These are phyloP conservation scores for Aplodontia rufa DNA, from an alignment of 2,113 vertebrate genomes.

Conservation along the genomic window DNA sequence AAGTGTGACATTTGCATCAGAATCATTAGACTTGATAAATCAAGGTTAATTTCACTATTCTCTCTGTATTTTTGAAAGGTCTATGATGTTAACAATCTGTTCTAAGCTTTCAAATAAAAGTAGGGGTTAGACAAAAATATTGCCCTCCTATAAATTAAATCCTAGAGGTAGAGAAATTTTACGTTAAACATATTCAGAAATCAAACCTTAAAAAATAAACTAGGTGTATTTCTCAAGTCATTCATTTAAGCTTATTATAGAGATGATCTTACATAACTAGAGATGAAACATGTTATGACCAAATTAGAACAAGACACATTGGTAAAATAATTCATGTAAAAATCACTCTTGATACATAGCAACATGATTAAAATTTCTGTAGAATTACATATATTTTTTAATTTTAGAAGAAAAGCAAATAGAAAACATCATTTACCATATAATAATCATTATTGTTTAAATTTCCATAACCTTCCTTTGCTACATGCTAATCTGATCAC, in stretches of 20 bases:
- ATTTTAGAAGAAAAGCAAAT: not conserved
- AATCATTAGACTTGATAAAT: not conserved
- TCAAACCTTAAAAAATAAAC: not conserved
- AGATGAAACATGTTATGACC: not conserved
- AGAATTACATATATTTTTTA: not conserved
- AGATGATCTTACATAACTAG: not conserved
- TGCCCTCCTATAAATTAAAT: not conserved
- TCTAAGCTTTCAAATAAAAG: not conserved
- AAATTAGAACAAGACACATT: not conserved
- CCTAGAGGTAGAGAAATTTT: not conserved
- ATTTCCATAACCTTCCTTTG: not conserved
- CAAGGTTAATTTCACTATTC: not conserved
- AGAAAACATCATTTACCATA: not conserved
- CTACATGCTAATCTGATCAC: not conserved
- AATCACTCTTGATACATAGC: not conserved
- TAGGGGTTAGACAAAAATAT: not conserved
- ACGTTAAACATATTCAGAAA: not conserved
- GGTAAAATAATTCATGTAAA: not conserved
- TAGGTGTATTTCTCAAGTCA: not conserved
- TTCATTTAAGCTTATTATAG: not conserved
- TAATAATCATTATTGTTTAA: not conserved
- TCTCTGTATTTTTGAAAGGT: not conserved
- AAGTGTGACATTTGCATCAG: not conserved
- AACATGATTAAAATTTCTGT: not conserved
- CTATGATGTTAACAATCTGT: not conserved